Percentiles rank a stretch among this genome's conserved stretches.
phyloP scores from a whole-genome alignment of 2,113 vertebrate species.

The Percopsis transmontana region DNA sequence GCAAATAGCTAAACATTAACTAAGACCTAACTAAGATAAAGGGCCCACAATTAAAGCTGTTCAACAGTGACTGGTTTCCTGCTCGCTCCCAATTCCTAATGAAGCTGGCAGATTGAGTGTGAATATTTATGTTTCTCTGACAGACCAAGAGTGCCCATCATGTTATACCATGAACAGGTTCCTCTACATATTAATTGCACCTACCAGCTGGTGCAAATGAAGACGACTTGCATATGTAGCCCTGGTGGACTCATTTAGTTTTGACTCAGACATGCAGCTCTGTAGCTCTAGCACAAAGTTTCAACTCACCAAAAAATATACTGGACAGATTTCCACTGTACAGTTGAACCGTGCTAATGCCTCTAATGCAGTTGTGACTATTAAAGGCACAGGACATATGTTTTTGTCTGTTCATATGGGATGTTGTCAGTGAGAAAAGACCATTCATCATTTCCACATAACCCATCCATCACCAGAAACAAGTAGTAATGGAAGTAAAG shows the following conservation, averaged over 20 bases:
- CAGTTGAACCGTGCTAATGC: too few species aligned
- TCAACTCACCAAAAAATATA: background rate
- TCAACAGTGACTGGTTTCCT: conserved; percentile 9
- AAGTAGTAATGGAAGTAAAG: too few species aligned
- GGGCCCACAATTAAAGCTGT: too few species aligned
- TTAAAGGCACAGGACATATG: too few species aligned
- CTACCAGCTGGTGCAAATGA: conserved; percentile 59
- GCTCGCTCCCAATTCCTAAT: background rate
- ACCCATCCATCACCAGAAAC: too few species aligned
- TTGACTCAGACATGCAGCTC: conserved; percentile 44
- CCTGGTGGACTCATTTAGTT: conserved; percentile 63
- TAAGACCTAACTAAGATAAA: too few species aligned
- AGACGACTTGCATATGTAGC: conserved; percentile 43
- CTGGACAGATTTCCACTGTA: too few species aligned
- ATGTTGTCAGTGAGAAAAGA: too few species aligned
- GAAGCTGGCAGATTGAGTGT: conserved; percentile 34
- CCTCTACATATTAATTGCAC: conserved; percentile 72
- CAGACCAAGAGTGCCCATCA: conserved; percentile 30
- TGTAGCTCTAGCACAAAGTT: conserved; percentile 17
- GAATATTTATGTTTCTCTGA: conserved; percentile 27
- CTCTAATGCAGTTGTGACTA: too few species aligned
- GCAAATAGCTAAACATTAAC: too few species aligned
- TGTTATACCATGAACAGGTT: conserved; percentile 62
- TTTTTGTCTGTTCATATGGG: too few species aligned
- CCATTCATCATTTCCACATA: too few species aligned